phyloP scores from a whole-genome alignment of 1,140 invertebrate genomes.

The Zeugodacus cucurbitae region DNA sequence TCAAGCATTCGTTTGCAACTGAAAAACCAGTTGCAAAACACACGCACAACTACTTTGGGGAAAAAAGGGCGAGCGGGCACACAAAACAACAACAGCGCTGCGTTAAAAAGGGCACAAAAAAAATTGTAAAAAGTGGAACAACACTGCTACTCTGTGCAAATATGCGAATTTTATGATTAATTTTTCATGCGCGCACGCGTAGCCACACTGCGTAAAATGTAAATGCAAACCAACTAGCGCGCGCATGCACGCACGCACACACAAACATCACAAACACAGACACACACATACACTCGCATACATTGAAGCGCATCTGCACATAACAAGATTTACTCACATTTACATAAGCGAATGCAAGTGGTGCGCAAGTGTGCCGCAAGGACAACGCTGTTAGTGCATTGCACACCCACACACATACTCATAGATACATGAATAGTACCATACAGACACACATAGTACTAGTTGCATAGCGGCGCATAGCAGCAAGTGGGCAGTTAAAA shows the following conservation, averaged over 20 bases:
- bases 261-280: background rate
- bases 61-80: background rate
- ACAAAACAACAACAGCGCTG: background rate
- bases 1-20: background rate
- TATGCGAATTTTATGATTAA: constrained; percentile 39
- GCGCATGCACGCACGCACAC: background rate
- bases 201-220: constrained; percentile 6
- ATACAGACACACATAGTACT: background rate
- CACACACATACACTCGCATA: background rate
- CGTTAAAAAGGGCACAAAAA: background rate
- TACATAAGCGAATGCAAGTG: background rate
- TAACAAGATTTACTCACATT: constrained; percentile 8
- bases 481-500: background rate
- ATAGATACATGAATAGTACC: background rate
- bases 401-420: background rate
- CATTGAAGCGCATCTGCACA: background rate
- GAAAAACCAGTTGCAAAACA: background rate
- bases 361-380: constrained; percentile 22
- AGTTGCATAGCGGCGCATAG: background rate
- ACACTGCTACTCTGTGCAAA: background rate
- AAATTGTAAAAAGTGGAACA: background rate
- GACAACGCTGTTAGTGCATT: background rate
- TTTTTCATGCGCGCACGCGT: constrained; percentile 36
- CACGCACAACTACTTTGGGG: background rate
- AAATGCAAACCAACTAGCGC: background rate